Evolutionary conservation across 2,888 invertebrate genomes (phyloP).

Genomic region (Lagria hirta): DNA sequence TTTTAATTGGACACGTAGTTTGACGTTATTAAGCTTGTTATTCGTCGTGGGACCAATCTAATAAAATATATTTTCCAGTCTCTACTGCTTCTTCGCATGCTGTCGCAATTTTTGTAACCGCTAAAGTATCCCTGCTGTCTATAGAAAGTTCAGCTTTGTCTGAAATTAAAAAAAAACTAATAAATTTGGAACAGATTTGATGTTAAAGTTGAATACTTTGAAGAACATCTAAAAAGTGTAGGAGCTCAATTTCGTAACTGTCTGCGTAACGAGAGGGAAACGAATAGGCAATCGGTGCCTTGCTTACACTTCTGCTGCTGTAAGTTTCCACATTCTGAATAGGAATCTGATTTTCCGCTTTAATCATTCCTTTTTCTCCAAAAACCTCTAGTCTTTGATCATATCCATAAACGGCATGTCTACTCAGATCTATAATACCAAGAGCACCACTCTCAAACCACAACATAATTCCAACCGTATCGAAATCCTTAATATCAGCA

Average conservation of each 20-base stretch:
- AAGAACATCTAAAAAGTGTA: constrained; percentile 63
- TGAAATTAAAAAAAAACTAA: constrained; percentile 23
- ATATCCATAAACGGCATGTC: constrained; percentile 66
- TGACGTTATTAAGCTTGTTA: constrained; percentile 34
- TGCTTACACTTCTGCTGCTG: constrained; percentile 51
- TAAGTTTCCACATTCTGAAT: constrained; percentile 54
- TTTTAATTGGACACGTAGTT: no score
- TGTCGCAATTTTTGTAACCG: constrained; percentile 60
- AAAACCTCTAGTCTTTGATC: constrained; percentile 70
- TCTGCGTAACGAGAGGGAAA: constrained; percentile 62
- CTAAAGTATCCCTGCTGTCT: constrained; percentile 58
- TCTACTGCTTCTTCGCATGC: constrained; percentile 61
- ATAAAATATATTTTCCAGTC: constrained; percentile 56
- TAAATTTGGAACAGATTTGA: constrained; percentile 16
- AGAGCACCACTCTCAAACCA: constrained; percentile 66
- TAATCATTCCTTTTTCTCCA: constrained; percentile 61
- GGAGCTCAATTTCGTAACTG: constrained; percentile 59
- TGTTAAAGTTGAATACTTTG: constrained; percentile 50
- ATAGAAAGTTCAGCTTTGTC: constrained; percentile 51
- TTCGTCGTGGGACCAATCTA: constrained; percentile 58
- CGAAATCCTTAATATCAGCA: constrained; percentile 62
- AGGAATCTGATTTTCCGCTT: constrained; percentile 60
- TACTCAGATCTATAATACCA: constrained; percentile 64
- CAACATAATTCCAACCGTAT: constrained; percentile 62
- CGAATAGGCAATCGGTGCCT: constrained; percentile 62